These are phyloP conservation scores for Chromis chromis DNA, from an alignment of 2,797 vertebrate species.

Conservation along the genomic window DNA sequence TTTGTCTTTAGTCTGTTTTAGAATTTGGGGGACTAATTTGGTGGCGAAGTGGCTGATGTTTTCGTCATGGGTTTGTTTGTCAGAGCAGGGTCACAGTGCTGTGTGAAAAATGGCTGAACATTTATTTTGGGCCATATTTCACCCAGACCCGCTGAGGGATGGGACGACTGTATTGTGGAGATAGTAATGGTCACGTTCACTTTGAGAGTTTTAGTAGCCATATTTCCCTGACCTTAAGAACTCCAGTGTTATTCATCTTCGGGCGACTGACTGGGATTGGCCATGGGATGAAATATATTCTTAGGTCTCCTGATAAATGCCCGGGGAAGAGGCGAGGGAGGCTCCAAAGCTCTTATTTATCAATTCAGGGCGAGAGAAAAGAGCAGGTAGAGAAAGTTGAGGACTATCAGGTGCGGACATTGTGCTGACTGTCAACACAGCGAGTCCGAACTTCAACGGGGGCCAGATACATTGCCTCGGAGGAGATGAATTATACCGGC, in stretches of 20 bases:
- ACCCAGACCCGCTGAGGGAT: slow-evolving; percentile 67
- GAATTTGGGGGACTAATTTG: slow-evolving; percentile 57
- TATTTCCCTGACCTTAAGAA: slow-evolving; percentile 83
- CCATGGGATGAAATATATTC: slow-evolving; percentile 84
- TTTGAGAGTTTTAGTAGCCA: slow-evolving; percentile 85
- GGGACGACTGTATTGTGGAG: slow-evolving; percentile 80
- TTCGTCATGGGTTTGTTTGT: slow-evolving; percentile 63
- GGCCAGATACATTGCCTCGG: slow-evolving; percentile 48
- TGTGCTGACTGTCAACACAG: slow-evolving; percentile 71
- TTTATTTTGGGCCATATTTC: slow-evolving; percentile 78
- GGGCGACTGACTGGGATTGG: slow-evolving; percentile 74
- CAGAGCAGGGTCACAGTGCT: slow-evolving; percentile 56
- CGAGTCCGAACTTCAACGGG: slow-evolving; percentile 55
- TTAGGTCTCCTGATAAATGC: slow-evolving; percentile 79
- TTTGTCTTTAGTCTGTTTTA: slow-evolving; percentile 52
- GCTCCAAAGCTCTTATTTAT: slow-evolving; percentile 79
- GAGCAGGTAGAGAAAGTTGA: slow-evolving; percentile 56
- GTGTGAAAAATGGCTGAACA: slow-evolving; percentile 62
- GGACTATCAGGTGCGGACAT: slow-evolving; percentile 58
- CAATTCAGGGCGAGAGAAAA: slow-evolving; percentile 62
- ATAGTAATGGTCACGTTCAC: slow-evolving; percentile 83
- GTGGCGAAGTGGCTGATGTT: slow-evolving; percentile 33
- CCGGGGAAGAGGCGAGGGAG: slow-evolving; percentile 57
- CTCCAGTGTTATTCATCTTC: slow-evolving; percentile 81
- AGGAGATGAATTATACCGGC: slow-evolving; percentile 66